Evolutionary conservation across 1,140 invertebrate species (phyloP).

Genomic region (Dendroctonus ponderosae): DNA sequence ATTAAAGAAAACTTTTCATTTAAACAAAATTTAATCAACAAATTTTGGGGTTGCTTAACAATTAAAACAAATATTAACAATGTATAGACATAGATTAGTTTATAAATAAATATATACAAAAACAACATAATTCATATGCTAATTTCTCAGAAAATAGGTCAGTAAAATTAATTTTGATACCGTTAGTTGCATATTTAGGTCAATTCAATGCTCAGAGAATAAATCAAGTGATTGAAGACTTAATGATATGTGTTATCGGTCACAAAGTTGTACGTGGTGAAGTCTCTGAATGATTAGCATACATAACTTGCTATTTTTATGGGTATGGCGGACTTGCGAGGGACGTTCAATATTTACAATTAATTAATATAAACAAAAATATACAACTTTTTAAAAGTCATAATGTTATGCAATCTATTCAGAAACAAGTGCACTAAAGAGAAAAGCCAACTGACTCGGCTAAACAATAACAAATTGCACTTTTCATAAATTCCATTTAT

Average conservation of each 20-base stretch:
- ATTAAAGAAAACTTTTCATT: slow-evolving; percentile 64
- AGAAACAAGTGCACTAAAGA: no score
- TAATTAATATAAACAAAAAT: slow-evolving; percentile 1
- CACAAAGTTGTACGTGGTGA: no score
- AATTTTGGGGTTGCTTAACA: slow-evolving; percentile 36
- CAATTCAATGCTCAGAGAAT: no score
- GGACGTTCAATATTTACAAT: neutral
- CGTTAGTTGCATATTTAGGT: no score
- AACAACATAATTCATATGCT: slow-evolving; percentile 10
- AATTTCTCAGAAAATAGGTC: neutral
- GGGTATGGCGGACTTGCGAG: neutral
- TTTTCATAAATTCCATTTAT: no score
- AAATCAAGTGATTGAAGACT: no score
- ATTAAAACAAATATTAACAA: slow-evolving; percentile 35
- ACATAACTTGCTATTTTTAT: no score
- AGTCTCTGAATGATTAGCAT: no score
- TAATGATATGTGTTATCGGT: no score
- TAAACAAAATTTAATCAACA: slow-evolving; percentile 43
- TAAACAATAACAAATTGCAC: no score
- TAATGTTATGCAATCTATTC: neutral
- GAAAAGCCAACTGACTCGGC: no score
- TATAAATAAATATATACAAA: slow-evolving; percentile 22
- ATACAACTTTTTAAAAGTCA: slow-evolving; percentile 8
- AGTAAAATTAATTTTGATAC: no score
- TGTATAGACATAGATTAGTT: slow-evolving; percentile 26